Conservation (phyloP, 2,113 vertebrate genomes). For the Noctilio leporinus region DNA sequence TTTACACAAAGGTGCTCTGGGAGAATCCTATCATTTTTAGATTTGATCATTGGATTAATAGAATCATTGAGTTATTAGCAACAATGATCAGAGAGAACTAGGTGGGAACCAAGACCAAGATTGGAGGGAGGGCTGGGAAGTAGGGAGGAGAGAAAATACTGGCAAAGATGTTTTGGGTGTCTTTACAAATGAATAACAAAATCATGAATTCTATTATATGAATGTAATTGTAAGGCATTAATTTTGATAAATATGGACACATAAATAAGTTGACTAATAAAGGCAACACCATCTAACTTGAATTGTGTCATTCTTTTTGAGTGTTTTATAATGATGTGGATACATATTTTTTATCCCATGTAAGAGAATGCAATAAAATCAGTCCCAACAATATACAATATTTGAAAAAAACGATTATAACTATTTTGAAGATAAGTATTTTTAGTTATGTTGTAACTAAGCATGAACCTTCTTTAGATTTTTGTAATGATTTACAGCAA, state of each 20-base stretch:
- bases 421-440: slow-evolving; percentile 8
- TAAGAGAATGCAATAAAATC: neutral
- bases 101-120: neutral
- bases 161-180: neutral
- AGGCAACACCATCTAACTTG: neutral
- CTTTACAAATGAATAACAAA: neutral
- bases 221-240: neutral
- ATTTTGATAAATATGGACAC: neutral
- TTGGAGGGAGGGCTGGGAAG: accelerated
- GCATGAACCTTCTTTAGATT: slow-evolving; percentile 45
- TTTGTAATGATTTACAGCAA: neutral
- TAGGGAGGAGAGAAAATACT: neutral
- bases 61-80: neutral
- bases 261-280: neutral
- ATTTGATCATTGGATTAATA: neutral
- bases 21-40: neutral
- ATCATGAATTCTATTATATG: neutral
- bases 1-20: neutral
- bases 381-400: neutral
- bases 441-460: slow-evolving; percentile 37
- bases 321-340: neutral
- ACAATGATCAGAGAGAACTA: neutral
- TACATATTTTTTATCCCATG: neutral
- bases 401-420: neutral
- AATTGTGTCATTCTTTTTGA: neutral